phyloP scores from a whole-genome alignment of 2,113 vertebrate genomes.

The Gambusia holbrooki region DNA sequence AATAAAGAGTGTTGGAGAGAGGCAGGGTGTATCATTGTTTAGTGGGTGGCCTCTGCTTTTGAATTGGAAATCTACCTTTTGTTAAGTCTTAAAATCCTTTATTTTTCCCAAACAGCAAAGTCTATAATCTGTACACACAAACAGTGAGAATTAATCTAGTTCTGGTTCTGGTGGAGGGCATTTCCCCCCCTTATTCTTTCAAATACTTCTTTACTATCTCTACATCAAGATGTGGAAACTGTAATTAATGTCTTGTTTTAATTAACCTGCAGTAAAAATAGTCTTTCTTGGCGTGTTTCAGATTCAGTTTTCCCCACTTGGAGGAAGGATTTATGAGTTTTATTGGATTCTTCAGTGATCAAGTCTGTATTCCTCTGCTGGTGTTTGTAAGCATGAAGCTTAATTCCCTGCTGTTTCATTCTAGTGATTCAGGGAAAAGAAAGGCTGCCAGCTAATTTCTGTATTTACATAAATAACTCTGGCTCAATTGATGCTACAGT shows the following conservation, averaged over 20 bases:
- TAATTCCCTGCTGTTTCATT: background rate
- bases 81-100: constrained; percentile 25
- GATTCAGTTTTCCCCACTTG: background rate
- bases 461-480: background rate
- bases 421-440: background rate
- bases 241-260: background rate
- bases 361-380: constrained; percentile 13
- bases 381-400: constrained; percentile 18
- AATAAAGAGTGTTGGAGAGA: constrained; percentile 32
- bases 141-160: background rate
- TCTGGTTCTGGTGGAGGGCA: background rate
- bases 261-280: background rate
- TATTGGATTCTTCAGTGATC: background rate
- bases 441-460: constrained; percentile 7
- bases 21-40: constrained; percentile 22
- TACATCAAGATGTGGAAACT: background rate
- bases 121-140: constrained; percentile 2
- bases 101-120: background rate
- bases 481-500: constrained; percentile 2
- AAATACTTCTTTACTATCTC: background rate
- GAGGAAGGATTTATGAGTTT: background rate
- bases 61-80: constrained; percentile 11
- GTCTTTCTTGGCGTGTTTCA: background rate
- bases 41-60: constrained; percentile 48
- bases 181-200: background rate